Conservation (phyloP, 1,140 invertebrate species). For the Saccostrea cuccullata region DNA sequence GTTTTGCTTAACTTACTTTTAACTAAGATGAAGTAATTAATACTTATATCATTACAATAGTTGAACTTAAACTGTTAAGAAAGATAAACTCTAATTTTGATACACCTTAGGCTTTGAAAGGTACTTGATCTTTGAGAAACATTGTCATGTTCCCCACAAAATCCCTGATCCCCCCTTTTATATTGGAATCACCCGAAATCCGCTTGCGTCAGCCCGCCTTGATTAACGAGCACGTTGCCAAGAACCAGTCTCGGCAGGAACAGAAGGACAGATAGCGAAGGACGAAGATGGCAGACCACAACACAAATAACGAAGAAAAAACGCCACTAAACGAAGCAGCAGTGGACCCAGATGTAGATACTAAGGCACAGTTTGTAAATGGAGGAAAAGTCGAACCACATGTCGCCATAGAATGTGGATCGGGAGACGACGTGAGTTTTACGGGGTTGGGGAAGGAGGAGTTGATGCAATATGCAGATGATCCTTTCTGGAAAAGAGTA, state of each 20-base stretch:
- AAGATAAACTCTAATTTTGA: too few relatives aligned
- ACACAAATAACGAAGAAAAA: conserved; percentile 62
- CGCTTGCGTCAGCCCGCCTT: background rate
- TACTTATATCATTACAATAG: too few relatives aligned
- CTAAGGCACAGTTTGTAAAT: conserved; percentile 73
- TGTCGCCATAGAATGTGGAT: conserved; percentile 62
- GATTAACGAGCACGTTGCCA: background rate
- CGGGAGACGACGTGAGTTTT: conserved; percentile 66
- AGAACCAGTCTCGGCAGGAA: too few relatives aligned
- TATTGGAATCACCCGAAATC: too few relatives aligned
- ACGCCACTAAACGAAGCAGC: conserved; percentile 50
- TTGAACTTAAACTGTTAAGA: too few relatives aligned
- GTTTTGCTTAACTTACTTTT: background rate
- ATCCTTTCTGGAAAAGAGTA: conserved; percentile 77
- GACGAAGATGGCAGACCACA: conserved; percentile 57
- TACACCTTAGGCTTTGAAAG: too few relatives aligned
- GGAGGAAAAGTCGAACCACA: conserved; percentile 64
- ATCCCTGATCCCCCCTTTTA: too few relatives aligned
- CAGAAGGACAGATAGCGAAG: too few relatives aligned
- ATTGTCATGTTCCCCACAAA: too few relatives aligned
- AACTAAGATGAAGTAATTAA: too few relatives aligned
- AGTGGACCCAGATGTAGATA: conserved; percentile 62
- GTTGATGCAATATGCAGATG: conserved; percentile 75
- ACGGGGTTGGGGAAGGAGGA: conserved; percentile 76
- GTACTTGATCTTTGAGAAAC: too few relatives aligned